phyloP scores from a whole-genome alignment of 2,888 invertebrate genomes.

The Urechis unicinctus region DNA sequence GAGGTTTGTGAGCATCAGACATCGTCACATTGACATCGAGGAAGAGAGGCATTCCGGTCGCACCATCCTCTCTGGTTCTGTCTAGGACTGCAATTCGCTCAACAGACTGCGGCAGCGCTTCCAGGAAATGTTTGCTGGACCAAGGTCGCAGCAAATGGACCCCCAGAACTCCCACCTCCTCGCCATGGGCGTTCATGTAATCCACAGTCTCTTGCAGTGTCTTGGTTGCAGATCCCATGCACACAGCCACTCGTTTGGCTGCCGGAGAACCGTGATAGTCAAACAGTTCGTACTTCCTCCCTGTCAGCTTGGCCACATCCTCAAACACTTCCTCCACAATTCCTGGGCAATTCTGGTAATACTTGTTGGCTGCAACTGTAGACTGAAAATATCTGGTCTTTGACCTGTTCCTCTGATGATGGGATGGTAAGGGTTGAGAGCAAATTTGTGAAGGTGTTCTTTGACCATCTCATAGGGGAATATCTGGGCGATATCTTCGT shows the following conservation, averaged over 20 bases:
- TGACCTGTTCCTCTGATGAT: constrained; percentile 22
- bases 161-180: constrained; percentile 21
- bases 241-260: constrained; percentile 19
- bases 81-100: constrained; percentile 22
- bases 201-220: constrained; percentile 19
- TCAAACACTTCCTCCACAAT: constrained; percentile 18
- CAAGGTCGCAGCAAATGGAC: constrained; percentile 23
- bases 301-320: constrained; percentile 14
- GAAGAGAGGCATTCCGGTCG: constrained; percentile 21
- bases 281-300: constrained; percentile 19
- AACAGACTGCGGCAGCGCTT: constrained; percentile 13
- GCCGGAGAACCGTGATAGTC: constrained; percentile 18
- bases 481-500: constrained; percentile 17
- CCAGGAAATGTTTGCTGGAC: constrained; percentile 20
- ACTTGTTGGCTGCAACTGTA: constrained; percentile 20
- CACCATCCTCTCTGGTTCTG: constrained; percentile 22
- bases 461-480: constrained; percentile 16
- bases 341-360: constrained; percentile 16
- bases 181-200: constrained; percentile 18
- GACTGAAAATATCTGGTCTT: constrained; percentile 24
- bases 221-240: constrained; percentile 21
- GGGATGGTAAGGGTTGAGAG: constrained; percentile 21
- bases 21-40: constrained; percentile 22
- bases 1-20: constrained; percentile 9
- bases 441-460: constrained; percentile 19